These are phyloP conservation scores for Eurytoma adleriae DNA, from an alignment of 2,888 invertebrate genomes.

Conservation along the genomic window DNA sequence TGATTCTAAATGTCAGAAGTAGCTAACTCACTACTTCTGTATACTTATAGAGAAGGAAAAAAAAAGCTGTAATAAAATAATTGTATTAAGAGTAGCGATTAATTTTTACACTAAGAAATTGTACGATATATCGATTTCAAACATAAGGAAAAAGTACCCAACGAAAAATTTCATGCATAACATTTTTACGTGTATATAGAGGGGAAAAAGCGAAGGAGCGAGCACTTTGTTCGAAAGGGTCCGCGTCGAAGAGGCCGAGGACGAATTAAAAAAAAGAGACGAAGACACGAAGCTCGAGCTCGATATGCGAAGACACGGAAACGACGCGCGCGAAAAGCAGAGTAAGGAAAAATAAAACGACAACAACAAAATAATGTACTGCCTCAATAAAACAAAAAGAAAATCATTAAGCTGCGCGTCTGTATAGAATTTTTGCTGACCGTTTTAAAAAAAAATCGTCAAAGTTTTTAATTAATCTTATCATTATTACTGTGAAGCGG, in stretches of 20 bases:
- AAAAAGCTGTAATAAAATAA: conserved; percentile 33
- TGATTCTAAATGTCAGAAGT: conserved; percentile 53
- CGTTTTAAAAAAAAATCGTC: conserved; percentile 30
- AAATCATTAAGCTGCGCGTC: conserved; percentile 46
- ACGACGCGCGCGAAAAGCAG: neutral
- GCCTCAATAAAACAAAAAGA: conserved; percentile 49
- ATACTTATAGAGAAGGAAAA: conserved; percentile 30
- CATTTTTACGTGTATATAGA: conserved; percentile 53
- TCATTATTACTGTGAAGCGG: conserved; percentile 23
- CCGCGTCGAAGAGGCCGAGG: neutral
- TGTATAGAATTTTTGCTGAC: conserved; percentile 39
- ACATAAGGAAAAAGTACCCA: conserved; percentile 35
- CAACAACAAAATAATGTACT: conserved; percentile 56
- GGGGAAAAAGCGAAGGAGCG: neutral
- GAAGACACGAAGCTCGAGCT: too few relatives aligned
- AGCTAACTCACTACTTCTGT: conserved; percentile 47
- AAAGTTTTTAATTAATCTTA: conserved; percentile 36
- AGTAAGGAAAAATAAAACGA: conserved; percentile 23
- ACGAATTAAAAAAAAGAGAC: neutral
- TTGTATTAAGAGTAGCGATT: conserved; percentile 45
- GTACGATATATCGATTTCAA: conserved; percentile 40
- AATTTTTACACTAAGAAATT: conserved; percentile 53
- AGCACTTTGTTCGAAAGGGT: conserved; percentile 9
- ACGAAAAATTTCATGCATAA: conserved; percentile 50
- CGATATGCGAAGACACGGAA: neutral